Evolutionary conservation across 2,113 vertebrate species (phyloP).

Genomic region (Pteruthius melanotis): DNA sequence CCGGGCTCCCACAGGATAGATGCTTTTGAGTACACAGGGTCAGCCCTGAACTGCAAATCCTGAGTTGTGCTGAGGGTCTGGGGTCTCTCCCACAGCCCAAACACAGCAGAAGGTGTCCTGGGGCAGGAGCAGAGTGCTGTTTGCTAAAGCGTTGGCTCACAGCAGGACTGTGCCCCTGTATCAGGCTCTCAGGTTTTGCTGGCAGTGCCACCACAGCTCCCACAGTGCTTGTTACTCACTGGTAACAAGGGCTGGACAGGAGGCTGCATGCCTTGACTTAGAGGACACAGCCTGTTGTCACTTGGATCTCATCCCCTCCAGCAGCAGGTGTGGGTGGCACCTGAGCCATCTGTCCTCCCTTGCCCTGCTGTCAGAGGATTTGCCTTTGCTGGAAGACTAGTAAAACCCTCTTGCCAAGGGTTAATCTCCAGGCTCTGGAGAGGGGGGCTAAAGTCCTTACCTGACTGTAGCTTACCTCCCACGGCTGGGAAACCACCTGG

Average conservation of each 20-base stretch:
- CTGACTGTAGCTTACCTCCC: neutral
- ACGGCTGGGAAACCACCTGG: neutral
- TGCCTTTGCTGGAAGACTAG: neutral
- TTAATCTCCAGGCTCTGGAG: neutral
- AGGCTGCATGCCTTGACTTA: accelerated
- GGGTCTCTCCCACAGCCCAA: neutral
- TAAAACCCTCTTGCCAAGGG: neutral
- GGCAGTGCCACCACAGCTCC: neutral
- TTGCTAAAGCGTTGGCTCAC: neutral
- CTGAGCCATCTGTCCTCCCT: neutral
- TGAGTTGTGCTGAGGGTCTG: neutral
- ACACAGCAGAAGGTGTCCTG: neutral
- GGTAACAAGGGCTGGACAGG: neutral
- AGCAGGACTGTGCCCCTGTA: neutral
- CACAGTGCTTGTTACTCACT: neutral
- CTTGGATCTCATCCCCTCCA: neutral
- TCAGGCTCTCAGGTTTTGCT: neutral
- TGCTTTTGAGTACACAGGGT: neutral
- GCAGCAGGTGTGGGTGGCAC: neutral
- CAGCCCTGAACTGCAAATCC: neutral
- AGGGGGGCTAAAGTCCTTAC: neutral
- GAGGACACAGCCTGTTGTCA: neutral
- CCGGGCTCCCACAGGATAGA: neutral
- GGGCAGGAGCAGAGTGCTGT: neutral
- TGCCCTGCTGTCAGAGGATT: neutral